phyloP scores from a whole-genome alignment of 1,140 invertebrate genomes.

The Cataglyphis hispanica region DNA sequence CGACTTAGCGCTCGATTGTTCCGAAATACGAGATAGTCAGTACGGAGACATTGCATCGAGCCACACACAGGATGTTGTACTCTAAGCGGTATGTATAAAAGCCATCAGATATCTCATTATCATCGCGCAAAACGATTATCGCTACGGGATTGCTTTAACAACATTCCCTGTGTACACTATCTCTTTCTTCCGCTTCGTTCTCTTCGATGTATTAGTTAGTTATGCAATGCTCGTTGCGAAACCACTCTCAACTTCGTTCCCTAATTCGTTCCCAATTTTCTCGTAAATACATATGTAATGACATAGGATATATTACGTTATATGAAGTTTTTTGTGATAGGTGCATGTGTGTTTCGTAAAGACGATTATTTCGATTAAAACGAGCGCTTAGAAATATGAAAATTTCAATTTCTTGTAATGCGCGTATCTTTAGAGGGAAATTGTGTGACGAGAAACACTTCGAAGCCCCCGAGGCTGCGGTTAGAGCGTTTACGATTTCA shows the following conservation, averaged over 20 bases:
- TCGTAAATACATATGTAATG: neutral
- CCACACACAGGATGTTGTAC: neutral
- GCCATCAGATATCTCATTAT: neutral
- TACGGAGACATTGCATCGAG: neutral
- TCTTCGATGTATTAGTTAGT: no score
- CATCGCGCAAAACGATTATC: neutral
- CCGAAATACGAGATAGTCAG: neutral
- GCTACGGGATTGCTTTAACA: neutral
- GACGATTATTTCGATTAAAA: neutral
- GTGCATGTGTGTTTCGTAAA: no score
- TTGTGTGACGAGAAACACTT: neutral
- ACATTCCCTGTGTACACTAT: neutral
- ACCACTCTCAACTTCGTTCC: neutral
- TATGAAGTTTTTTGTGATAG: no score
- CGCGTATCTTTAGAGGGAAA: neutral
- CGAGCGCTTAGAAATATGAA: neutral
- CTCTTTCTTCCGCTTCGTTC: no score
- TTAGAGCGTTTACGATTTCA: slow-evolving; percentile 18
- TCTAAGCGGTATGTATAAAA: slow-evolving; percentile 22
- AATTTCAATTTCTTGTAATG: neutral
- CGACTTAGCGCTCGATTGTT: neutral
- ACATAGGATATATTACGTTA: neutral
- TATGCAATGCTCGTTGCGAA: neutral
- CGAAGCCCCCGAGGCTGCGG: neutral
- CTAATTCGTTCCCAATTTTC: neutral